Base-by-base conservation (phyloP, 2,888 invertebrate genomes). In the Axea sp. region DNA sequence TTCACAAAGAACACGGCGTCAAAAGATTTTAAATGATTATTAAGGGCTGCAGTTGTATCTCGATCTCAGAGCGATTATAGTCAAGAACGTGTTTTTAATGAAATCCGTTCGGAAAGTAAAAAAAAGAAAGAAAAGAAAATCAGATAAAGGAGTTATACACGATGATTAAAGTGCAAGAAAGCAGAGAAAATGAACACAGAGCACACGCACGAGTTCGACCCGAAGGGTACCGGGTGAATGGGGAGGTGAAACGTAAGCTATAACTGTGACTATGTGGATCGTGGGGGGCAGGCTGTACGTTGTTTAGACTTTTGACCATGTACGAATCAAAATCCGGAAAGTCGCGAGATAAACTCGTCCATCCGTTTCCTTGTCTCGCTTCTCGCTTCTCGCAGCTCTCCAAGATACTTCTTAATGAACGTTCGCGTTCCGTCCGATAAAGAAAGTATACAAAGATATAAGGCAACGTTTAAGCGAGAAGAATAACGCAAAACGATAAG, bases 231-330 rank as follows among this genome's bases (percentile, higher is more conserved):
- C 78, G 73, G n/a, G n/a, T n/a, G n/a, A 77, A 76, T 71, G 75
- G 73, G 74, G 73, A 81, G 81, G 77, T 81, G 83, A 79, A 77
- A 80, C 75, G 82, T 86, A 86, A 87, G 76, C 76, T 87, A 80
- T 85, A 87, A 86, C 86, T 87, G 86, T 87, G 86, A 87, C 86
- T 84, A 82, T 86, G 87, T 65, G 87, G 87, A 87, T 87, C 87
- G 81, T 85, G 84, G 86, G 82, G 86, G 82, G 83, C 84, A 84
- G 87, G 86, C 86, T 87, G 87, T 81, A 73, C 77, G 17, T 76
- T 73, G 73, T 68, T 75, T 73, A 67, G 65, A 62, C 59, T 68
- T 73, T 64, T 55, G 59, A 31, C 12, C 35, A 28, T 11, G 45
- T 31, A 14, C 22, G 35, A 55, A 57, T 12, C 26, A 37, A 22